phyloP scores from a whole-genome alignment of 2,888 invertebrate species.

The Dolichopus griseipennis region DNA sequence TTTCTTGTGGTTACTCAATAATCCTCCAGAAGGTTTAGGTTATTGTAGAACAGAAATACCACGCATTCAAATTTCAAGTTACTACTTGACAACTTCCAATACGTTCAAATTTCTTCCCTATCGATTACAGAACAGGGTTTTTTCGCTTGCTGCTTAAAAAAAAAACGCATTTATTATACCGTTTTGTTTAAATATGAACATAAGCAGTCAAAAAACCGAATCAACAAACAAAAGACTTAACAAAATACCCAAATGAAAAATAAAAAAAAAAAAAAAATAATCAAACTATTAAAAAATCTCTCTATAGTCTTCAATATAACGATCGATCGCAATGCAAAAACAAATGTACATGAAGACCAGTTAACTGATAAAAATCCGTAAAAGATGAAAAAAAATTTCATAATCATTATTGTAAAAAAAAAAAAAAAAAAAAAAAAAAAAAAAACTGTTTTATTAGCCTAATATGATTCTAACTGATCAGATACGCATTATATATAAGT shows the following conservation, averaged over 20 bases:
- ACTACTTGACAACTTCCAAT: too few relatives aligned
- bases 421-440: not conserved
- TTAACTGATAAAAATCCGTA: not conserved
- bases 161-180: slow-evolving; percentile 1
- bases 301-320: not conserved
- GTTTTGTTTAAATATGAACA: not conserved
- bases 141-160: too few relatives aligned
- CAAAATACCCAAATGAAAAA: not conserved
- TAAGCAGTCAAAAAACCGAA: not conserved
- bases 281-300: not conserved
- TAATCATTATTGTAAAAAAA: too few relatives aligned
- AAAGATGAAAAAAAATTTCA: not conserved
- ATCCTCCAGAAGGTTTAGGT: too few relatives aligned
- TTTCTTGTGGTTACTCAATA: too few relatives aligned
- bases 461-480: slow-evolving; percentile 6
- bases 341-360: not conserved
- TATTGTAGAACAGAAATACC: too few relatives aligned
- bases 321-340: not conserved
- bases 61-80: too few relatives aligned
- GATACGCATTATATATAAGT: not conserved
- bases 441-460: not conserved
- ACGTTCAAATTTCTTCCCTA: too few relatives aligned
- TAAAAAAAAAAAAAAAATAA: not conserved
- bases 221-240: too few relatives aligned
- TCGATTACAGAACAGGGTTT: too few relatives aligned